Conservation (phyloP, 2,113 vertebrate species). For the Syrrhaptes paradoxus region DNA sequence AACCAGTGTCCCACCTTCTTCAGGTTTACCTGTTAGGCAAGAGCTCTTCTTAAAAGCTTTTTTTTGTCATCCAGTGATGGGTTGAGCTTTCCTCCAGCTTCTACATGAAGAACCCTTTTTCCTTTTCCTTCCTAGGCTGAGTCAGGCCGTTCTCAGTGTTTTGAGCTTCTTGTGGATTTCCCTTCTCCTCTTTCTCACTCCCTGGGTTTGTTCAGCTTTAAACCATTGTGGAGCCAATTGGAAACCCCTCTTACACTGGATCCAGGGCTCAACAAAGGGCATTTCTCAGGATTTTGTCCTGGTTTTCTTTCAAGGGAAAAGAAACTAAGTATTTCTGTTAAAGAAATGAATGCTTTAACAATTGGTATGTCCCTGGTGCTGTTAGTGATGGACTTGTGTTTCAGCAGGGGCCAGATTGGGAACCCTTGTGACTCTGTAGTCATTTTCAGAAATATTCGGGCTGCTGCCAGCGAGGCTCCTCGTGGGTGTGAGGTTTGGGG, state of each 20-base stretch:
- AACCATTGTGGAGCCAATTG: fast-evolving
- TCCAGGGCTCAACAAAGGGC: neutral
- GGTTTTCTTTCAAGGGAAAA: neutral
- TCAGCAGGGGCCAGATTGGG: neutral
- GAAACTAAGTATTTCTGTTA: neutral
- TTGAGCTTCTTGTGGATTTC: neutral
- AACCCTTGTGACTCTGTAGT: neutral
- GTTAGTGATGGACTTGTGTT: neutral
- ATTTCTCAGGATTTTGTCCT: neutral
- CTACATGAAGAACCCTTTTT: neutral
- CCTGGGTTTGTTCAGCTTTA: neutral
- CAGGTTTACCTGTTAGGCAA: neutral
- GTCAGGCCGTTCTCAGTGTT: neutral
- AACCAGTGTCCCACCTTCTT: neutral
- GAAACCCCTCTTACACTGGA: neutral
- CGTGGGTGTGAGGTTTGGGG: neutral
- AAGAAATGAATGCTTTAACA: neutral
- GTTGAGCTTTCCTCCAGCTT: neutral
- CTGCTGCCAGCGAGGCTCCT: neutral
- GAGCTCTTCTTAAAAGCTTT: neutral
- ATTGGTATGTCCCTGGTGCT: neutral
- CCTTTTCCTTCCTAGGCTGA: neutral
- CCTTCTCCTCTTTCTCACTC: neutral
- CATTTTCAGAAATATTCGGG: neutral
- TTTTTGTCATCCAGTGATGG: fast-evolving